A percentile compares a stretch with the other conserved stretches of the same genome.
These are phyloP conservation scores for Gymnocephalus cernua DNA, from an alignment of 2,113 vertebrate genomes.

Conservation along the genomic window DNA sequence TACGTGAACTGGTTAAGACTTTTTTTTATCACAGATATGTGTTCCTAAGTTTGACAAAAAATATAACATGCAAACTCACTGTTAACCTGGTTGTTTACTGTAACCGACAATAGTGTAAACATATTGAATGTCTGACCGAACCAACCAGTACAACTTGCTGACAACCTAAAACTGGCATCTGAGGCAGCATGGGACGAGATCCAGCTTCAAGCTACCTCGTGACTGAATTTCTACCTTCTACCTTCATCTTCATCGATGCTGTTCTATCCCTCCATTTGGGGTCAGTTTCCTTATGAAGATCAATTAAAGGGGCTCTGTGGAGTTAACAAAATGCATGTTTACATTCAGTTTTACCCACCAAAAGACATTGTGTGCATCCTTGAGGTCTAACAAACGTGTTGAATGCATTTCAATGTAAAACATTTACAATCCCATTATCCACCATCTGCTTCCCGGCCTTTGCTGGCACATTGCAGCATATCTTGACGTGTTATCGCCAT, in stretches of 20 bases:
- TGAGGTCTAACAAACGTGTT: not conserved
- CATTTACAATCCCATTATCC: not conserved
- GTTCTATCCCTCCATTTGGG: not conserved
- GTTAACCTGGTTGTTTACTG: not conserved
- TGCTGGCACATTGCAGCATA: not conserved
- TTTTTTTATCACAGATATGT: not conserved
- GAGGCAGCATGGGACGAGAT: constrained; percentile 1
- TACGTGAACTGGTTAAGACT: not conserved
- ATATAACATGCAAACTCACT: not conserved
- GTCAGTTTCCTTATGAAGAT: not conserved
- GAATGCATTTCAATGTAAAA: not conserved
- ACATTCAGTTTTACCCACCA: not conserved
- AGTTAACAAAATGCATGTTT: not conserved
- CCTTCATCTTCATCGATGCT: not conserved
- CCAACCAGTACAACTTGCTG: constrained; percentile 21
- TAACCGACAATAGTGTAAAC: not conserved
- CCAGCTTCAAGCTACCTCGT: not conserved
- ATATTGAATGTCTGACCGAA: constrained; percentile 15
- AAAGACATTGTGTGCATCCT: not conserved
- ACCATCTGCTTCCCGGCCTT: not conserved
- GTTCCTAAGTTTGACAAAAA: not conserved
- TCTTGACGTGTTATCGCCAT: not conserved
- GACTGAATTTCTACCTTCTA: not conserved
- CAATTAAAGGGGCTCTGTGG: not conserved
- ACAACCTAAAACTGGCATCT: constrained; percentile 18